Evolutionary conservation across 2,113 vertebrate species (phyloP).

Genomic region (Petrocephalus microphthalmus): DNA sequence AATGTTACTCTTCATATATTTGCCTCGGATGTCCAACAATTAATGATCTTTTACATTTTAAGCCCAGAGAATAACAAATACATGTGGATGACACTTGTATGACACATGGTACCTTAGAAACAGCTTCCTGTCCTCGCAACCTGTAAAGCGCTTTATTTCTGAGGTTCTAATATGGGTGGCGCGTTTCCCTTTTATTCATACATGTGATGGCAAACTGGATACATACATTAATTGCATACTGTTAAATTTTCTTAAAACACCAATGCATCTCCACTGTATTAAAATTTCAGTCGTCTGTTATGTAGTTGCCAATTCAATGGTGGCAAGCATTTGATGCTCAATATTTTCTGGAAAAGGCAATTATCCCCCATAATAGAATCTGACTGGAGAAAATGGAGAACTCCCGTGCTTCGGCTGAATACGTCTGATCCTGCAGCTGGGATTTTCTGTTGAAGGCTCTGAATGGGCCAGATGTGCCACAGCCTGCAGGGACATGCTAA

Average conservation of each 20-base stretch:
- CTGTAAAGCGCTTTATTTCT: neutral
- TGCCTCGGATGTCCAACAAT: neutral
- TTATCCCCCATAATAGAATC: neutral
- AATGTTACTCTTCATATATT: neutral
- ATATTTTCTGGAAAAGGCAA: neutral
- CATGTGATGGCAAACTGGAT: neutral
- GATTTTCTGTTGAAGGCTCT: neutral
- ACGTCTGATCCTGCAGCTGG: neutral
- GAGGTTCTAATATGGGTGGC: neutral
- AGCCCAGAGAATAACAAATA: neutral
- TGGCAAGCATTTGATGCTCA: neutral
- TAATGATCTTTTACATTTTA: neutral
- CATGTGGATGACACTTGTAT: neutral
- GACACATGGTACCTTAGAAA: neutral
- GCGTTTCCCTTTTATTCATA: neutral
- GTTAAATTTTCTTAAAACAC: neutral
- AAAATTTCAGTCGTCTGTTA: neutral
- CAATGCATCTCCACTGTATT: neutral
- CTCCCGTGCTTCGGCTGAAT: neutral
- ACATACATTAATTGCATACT: neutral
- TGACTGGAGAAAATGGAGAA: neutral
- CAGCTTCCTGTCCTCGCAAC: neutral
- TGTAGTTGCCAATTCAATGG: neutral
- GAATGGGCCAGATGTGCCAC: neutral
- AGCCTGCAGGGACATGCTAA: neutral